phyloP scores from a whole-genome alignment of 30 jellyfish, hydroid and myxozoan genomes.

The Aurelia coerulea region DNA sequence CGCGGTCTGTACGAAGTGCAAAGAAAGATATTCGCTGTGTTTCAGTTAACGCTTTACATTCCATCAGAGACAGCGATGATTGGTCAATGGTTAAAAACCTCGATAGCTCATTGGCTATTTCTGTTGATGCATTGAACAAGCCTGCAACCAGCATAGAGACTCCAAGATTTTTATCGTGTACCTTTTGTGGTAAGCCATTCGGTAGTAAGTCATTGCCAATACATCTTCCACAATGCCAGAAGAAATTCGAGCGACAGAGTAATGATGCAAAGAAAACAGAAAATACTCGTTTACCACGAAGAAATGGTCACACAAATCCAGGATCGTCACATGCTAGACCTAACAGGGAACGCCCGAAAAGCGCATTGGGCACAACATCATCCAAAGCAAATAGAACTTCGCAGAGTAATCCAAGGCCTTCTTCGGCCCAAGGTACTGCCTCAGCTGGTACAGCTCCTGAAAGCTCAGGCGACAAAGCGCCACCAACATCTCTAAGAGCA shows the following conservation, averaged over 20 bases:
- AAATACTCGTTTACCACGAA: not conserved
- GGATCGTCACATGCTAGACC: not conserved
- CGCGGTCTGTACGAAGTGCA: slow-evolving; percentile 20
- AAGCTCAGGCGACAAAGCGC: not conserved
- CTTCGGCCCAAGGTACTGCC: not conserved
- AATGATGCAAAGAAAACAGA: slow-evolving; percentile 4
- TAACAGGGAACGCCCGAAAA: not conserved
- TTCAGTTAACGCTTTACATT: slow-evolving; percentile 39
- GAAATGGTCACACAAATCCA: not conserved
- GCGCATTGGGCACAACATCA: not conserved
- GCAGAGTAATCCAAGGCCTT: not conserved
- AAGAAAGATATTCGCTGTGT: slow-evolving; percentile 18
- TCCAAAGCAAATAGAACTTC: not conserved
- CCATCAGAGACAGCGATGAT: slow-evolving; percentile 31
- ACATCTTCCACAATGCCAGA: slow-evolving; percentile 78
- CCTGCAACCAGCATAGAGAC: not conserved
- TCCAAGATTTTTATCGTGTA: slow-evolving; percentile 54
- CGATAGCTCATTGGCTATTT: slow-evolving; percentile 49
- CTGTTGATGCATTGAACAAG: slow-evolving; percentile 21
- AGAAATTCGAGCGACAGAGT: slow-evolving; percentile 30
- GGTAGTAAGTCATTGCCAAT: slow-evolving; percentile 81
- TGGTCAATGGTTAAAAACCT: slow-evolving; percentile 18
- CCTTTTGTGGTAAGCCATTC: slow-evolving; percentile 66
- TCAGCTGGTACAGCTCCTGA: not conserved
- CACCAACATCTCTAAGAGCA: not conserved